phyloP scores from a whole-genome alignment of 2,888 invertebrate genomes.

The Gandaritis pyraliata region DNA sequence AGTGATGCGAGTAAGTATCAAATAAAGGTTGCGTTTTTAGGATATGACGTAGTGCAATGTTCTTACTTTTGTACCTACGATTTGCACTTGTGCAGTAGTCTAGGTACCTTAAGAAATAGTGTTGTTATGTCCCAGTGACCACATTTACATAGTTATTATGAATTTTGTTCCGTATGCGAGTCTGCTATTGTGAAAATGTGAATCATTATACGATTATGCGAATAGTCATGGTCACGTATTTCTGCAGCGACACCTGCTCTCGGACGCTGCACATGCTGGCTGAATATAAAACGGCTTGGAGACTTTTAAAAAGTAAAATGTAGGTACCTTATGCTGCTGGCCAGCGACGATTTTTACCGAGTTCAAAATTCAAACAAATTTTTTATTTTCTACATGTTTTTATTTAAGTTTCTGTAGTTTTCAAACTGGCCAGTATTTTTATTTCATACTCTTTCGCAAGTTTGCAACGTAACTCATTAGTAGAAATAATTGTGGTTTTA shows the following conservation, averaged over 20 bases:
- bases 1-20: no score
- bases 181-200: constrained; percentile 7
- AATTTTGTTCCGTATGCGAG: constrained; percentile 2
- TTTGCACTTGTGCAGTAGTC: no score
- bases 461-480: no score
- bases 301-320: constrained; percentile 26
- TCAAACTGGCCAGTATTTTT: no score
- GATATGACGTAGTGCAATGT: no score
- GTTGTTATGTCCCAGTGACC: background rate
- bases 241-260: constrained; percentile 43
- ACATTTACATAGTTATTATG: constrained; percentile 1
- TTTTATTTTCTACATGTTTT: background rate
- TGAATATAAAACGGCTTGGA: constrained; percentile 28
- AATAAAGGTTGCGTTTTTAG: no score
- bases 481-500: no score
- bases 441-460: no score
- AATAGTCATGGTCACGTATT: constrained; percentile 42
- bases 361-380: background rate
- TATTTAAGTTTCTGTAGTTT: background rate
- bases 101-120: background rate
- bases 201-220: constrained; percentile 21
- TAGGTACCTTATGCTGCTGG: no score
- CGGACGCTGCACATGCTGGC: constrained; percentile 25
- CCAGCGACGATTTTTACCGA: constrained; percentile 6
- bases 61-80: no score